phyloP scores from a whole-genome alignment of 2,888 invertebrate genomes.

The Aethes cnicana region DNA sequence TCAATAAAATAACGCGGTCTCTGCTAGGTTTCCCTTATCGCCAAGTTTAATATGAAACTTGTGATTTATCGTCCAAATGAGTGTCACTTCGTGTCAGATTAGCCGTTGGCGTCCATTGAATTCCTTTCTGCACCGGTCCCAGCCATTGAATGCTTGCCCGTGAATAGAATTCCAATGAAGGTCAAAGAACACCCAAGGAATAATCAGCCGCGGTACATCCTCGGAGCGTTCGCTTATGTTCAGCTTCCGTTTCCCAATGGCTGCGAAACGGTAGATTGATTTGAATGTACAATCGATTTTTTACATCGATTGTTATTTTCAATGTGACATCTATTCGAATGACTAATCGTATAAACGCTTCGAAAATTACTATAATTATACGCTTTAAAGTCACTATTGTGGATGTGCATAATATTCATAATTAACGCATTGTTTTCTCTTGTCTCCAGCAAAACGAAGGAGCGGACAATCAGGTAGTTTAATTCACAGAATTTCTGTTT shows the following conservation, averaged over 20 bases:
- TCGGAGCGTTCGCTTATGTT: slow-evolving; percentile 13
- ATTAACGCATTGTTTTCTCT: slow-evolving; percentile 60
- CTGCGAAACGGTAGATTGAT: slow-evolving; percentile 9
- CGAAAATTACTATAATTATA: not conserved
- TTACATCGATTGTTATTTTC: not conserved
- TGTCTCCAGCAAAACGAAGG: slow-evolving; percentile 77
- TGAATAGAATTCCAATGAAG: slow-evolving; percentile 40
- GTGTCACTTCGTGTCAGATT: slow-evolving; percentile 25
- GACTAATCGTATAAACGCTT: not conserved
- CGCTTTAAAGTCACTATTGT: not conserved
- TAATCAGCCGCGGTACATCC: slow-evolving; percentile 26
- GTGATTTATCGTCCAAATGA: slow-evolving; percentile 18
- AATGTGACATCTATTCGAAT: not conserved
- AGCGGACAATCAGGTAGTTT: slow-evolving; percentile 75
- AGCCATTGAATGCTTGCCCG: slow-evolving; percentile 38
- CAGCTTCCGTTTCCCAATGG: slow-evolving; percentile 25
- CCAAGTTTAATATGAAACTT: slow-evolving; percentile 5
- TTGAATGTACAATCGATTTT: slow-evolving; percentile 12
- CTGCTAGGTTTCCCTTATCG: not conserved
- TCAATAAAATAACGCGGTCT: not conserved
- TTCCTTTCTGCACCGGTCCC: slow-evolving; percentile 40
- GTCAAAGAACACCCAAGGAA: slow-evolving; percentile 32
- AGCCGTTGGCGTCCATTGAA: slow-evolving; percentile 37
- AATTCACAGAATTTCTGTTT: slow-evolving; percentile 30
- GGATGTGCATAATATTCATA: slow-evolving; percentile 4